Percentiles rank a stretch among this genome's conserved stretches.
Conservation (phyloP, 1,140 invertebrate species). For the Leptinotarsa texana region DNA sequence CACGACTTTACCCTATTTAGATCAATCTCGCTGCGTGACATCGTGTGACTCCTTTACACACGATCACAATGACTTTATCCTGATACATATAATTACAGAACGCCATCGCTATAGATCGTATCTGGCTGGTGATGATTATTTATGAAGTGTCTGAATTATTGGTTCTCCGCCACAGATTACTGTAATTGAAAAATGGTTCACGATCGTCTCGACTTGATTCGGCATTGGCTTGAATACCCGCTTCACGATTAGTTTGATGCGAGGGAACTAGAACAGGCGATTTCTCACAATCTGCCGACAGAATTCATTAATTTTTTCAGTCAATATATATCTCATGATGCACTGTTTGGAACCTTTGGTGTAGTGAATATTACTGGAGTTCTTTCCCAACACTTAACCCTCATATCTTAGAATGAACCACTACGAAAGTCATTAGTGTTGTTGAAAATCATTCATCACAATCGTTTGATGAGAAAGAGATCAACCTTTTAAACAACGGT, state of each 20-base stretch:
- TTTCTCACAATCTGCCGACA: no score
- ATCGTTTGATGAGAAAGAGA: no score
- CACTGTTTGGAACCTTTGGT: no score
- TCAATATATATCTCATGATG: no score
- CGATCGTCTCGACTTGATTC: not conserved
- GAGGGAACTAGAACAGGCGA: not conserved
- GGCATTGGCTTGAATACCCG: not conserved
- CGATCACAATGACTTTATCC: constrained; percentile 44
- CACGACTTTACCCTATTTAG: constrained; percentile 46
- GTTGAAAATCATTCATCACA: no score
- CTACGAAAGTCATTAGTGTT: no score
- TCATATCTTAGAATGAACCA: no score
- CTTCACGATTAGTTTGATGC: not conserved
- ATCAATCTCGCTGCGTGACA: constrained; percentile 41
- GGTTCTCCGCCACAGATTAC: constrained; percentile 11
- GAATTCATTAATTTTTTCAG: no score
- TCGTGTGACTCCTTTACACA: constrained; percentile 36
- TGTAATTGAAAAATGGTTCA: constrained; percentile 13
- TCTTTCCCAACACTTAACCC: no score
- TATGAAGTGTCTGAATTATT: constrained; percentile 15
- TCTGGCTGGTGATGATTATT: constrained; percentile 16
- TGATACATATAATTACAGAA: constrained; percentile 39
- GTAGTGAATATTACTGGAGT: no score
- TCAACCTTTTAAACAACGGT: no score
- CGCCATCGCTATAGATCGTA: constrained; percentile 26